A percentile compares a stretch with the other conserved stretches of the same genome.
These are phyloP conservation scores for Xylocopa sonorina DNA, from an alignment of 1,140 invertebrate species.

Conservation along the genomic window DNA sequence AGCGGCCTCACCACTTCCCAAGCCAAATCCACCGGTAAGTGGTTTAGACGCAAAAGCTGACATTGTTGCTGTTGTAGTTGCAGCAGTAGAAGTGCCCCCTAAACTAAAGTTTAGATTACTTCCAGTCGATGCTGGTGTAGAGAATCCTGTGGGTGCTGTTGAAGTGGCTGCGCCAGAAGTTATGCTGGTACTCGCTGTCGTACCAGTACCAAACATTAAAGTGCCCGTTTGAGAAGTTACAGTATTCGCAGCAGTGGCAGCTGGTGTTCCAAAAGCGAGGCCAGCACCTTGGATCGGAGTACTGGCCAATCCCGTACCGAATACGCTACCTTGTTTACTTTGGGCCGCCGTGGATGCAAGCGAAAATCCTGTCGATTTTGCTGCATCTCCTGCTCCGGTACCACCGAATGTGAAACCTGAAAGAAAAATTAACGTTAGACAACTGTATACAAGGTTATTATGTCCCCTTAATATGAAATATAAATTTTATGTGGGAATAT, in stretches of 20 bases:
- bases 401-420: conserved; percentile 44
- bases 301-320: conserved; percentile 20
- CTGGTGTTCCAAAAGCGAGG: conserved; percentile 54
- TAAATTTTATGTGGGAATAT: no score
- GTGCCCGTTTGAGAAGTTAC: neutral
- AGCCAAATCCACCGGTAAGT: conserved; percentile 31
- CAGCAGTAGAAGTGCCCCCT: conserved; percentile 48
- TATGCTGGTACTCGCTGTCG: conserved; percentile 57
- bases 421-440: no score
- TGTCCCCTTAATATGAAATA: neutral
- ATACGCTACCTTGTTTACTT: conserved; percentile 42
- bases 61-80: conserved; percentile 65
- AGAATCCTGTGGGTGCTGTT: conserved; percentile 69
- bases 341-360: conserved; percentile 21
- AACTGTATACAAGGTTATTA: no score
- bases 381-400: conserved; percentile 58
- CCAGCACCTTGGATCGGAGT: conserved; percentile 42
- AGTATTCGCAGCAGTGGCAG: conserved; percentile 27
- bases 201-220: conserved; percentile 56
- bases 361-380: conserved; percentile 51
- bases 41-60: conserved; percentile 57
- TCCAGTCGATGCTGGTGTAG: conserved; percentile 48
- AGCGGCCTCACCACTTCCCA: conserved; percentile 33
- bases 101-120: conserved; percentile 49
- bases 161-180: conserved; percentile 65